Base-by-base conservation (phyloP, 2,888 invertebrate genomes). In the Eledona agricola region DNA sequence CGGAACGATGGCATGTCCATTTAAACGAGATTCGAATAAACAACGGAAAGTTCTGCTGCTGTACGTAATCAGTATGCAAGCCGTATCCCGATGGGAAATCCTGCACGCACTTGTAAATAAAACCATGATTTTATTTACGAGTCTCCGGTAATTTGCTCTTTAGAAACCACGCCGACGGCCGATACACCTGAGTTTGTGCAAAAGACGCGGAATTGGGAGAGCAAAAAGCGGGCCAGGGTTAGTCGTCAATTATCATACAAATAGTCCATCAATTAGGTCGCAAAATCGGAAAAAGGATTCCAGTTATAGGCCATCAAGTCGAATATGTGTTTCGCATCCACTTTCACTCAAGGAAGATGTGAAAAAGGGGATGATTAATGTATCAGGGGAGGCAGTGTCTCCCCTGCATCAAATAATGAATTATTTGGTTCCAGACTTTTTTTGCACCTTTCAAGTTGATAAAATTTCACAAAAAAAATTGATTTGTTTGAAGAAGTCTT, bases 191-290 rank as follows among this genome's bases (percentile, higher is more conserved):
- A 7, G 25, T 9, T n/a, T 38, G 15, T 38, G 28, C 10, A 25
- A 38, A 40, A 40, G 17, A 28, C n/a, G 29, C 9, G 12, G 19
- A 42, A 31, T 42, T 29, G 9, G 2, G 22, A 29, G n/a, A 25
- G 22, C 22, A 47, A 38, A 37, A 37, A 47, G 26, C 45, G 43
- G 43, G 43, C 51, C 51, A 43, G 34, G 51, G 43, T 51, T 43
- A 31, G 13, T n/a, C 19, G 22, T 15, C 13, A 22, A 51, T 28
- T 51, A 43, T 35, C 42, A 32, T 32, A 43, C 42, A 35, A 43
- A 50, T 50, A 13, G 34, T 15, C 17, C 22, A 51, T 51, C 51
- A 51, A 29, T 51, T 51, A 19, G 12, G n/a, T n/a, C n/a, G n/a
- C n/a, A n/a, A n/a, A n/a, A n/a, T n/a, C n/a, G n/a, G n/a, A n/a